phyloP scores from a whole-genome alignment of 1,140 invertebrate genomes.

The Leptinotarsa undecemlineata region DNA sequence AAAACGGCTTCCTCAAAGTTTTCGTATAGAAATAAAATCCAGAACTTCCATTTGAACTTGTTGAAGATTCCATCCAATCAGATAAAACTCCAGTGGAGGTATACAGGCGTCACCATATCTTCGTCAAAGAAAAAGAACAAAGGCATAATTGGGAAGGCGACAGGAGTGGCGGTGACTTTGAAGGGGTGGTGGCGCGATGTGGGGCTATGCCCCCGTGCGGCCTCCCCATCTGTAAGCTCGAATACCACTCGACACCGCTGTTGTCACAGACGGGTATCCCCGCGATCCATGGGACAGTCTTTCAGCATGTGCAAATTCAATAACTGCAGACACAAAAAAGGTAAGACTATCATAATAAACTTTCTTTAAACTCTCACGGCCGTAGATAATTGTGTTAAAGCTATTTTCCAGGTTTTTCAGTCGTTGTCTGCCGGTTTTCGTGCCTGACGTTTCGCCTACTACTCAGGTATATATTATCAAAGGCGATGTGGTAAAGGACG shows the following conservation, averaged over 20 bases:
- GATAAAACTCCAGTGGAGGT: conserved; percentile 20
- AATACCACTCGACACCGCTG: conserved; percentile 34
- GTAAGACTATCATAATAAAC: conserved; percentile 42
- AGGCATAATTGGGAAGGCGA: conserved; percentile 48
- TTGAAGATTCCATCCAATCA: conserved; percentile 28
- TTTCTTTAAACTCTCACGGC: too few species aligned
- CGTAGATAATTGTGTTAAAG: too few species aligned
- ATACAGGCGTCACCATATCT: conserved; percentile 11
- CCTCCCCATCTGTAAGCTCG: conserved; percentile 41
- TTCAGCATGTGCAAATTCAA: conserved; percentile 56
- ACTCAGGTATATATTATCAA: too few species aligned
- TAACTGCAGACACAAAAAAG: conserved; percentile 54
- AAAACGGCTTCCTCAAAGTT: conserved; percentile 40
- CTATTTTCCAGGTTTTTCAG: too few species aligned
- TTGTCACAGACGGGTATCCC: conserved; percentile 37
- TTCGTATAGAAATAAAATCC: conserved; percentile 8
- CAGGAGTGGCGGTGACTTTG: conserved; percentile 53
- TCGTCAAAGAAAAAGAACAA: conserved; percentile 31
- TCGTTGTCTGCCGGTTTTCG: too few species aligned
- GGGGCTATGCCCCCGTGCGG: conserved; percentile 53
- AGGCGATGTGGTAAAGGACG: too few species aligned
- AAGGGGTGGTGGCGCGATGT: conserved; percentile 57
- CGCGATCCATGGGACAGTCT: conserved; percentile 54
- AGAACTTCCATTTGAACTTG: conserved; percentile 34
- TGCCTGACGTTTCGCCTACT: too few species aligned